These are phyloP conservation scores for Ophiodon elongatus DNA, from an alignment of 2,113 vertebrate species.

Conservation along the genomic window DNA sequence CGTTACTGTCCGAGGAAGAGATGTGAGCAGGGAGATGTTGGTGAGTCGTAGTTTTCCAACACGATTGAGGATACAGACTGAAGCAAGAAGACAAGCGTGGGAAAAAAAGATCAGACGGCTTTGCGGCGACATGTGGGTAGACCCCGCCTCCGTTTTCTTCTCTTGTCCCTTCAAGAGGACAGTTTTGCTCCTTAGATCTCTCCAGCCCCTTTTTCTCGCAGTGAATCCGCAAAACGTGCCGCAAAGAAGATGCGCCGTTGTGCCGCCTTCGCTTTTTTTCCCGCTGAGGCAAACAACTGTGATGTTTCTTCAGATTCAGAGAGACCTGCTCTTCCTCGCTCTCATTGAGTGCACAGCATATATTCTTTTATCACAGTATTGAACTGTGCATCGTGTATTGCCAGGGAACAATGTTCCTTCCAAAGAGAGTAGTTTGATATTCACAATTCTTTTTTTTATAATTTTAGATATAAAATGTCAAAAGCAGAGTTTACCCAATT, in stretches of 20 bases:
- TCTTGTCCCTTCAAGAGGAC: constrained; percentile 56
- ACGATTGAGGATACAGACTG: constrained; percentile 23
- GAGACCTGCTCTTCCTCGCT: constrained; percentile 1
- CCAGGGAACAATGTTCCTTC: not conserved
- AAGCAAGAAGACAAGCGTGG: not conserved
- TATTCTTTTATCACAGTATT: not conserved
- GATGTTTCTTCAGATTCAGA: constrained; percentile 28
- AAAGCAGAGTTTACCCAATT: not conserved
- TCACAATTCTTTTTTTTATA: not conserved
- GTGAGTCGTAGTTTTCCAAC: constrained; percentile 4
- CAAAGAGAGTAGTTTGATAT: not conserved
- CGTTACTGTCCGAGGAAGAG: constrained; percentile 13
- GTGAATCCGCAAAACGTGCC: too few species aligned
- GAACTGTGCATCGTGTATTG: not conserved
- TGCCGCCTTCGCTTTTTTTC: too few species aligned
- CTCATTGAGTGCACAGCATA: not conserved
- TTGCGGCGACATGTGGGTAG: constrained; percentile 49
- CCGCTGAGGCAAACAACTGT: not conserved
- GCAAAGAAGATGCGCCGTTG: too few species aligned
- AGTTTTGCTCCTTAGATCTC: constrained; percentile 38
- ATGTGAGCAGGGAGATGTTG: constrained; percentile 19
- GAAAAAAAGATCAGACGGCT: constrained; percentile 53
- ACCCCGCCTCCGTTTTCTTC: constrained; percentile 50
- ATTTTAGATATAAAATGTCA: not conserved
- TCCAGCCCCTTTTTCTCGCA: not conserved